Percentiles rank a stretch among this genome's conserved stretches.
phyloP scores from a whole-genome alignment of 2,113 vertebrate species.

The Mormyrus iriodes region DNA sequence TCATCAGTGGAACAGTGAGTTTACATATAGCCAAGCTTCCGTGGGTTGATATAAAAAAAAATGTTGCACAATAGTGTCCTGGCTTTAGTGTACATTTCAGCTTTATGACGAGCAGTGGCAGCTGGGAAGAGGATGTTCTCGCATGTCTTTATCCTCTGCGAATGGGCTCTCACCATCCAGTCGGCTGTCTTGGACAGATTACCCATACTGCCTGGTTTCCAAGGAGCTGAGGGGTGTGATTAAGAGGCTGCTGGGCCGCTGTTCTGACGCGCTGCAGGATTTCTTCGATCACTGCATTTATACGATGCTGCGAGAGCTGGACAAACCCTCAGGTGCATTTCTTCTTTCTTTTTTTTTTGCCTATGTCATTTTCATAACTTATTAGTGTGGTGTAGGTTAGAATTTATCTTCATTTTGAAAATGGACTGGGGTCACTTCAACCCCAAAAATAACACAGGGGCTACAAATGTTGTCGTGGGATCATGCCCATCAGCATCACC shows the following conservation, averaged over 20 bases:
- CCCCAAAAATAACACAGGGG: too few species aligned
- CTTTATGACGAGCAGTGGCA: not conserved
- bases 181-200: conserved; percentile 64
- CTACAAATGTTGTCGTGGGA: not conserved
- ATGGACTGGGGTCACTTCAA: too few species aligned
- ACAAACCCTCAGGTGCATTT: conserved; percentile 65
- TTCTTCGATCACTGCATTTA: conserved; percentile 89
- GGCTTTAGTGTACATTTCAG: not conserved
- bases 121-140: not conserved
- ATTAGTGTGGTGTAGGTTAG: not conserved
- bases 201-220: conserved; percentile 80
- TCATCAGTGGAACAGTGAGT: too few species aligned
- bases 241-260: conserved; percentile 64
- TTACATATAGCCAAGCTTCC: not conserved
- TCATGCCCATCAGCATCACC: not conserved
- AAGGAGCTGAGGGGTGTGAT: conserved; percentile 75
- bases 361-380: not conserved
- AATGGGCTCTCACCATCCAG: not conserved
- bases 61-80: not conserved
- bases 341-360: not conserved
- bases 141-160: not conserved
- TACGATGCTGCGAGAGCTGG: conserved; percentile 85
- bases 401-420: too few species aligned
- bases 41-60: not conserved
- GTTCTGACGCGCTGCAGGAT: conserved; percentile 63